Conservation (phyloP, 2,888 invertebrate species). For the Tanypteryx hageni region DNA sequence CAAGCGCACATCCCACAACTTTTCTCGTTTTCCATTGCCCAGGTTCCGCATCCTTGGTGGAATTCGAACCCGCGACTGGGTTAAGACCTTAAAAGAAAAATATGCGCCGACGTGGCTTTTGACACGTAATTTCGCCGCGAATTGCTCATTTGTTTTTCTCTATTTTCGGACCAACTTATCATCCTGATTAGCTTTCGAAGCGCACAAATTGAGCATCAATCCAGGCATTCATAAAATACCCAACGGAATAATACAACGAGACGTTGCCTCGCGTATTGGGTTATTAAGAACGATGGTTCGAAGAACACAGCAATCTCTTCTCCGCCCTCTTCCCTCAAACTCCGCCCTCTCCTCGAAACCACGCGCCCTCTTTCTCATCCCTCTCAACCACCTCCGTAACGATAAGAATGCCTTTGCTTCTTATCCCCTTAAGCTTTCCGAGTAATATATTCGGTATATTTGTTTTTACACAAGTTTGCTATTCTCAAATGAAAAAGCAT, state of each 20-base stretch:
- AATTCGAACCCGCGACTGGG: constrained; percentile 15
- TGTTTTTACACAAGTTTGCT: neutral
- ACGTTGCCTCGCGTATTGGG: constrained; percentile 24
- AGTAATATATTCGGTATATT: neutral
- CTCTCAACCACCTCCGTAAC: neutral
- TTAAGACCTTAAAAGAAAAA: neutral
- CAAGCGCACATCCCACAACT: neutral
- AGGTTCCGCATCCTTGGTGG: neutral
- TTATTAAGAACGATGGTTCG: constrained; percentile 45
- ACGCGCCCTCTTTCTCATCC: constrained; percentile 39
- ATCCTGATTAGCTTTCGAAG: constrained; percentile 20
- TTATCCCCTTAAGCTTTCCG: neutral
- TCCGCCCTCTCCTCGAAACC: neutral
- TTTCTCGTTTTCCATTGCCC: neutral
- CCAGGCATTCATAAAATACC: constrained; percentile 9
- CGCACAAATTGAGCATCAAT: constrained; percentile 40
- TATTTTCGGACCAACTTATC: constrained; percentile 24
- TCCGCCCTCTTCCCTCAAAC: neutral
- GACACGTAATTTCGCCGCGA: constrained; percentile 1
- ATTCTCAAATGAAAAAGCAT: too few species aligned
- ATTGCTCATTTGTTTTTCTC: neutral
- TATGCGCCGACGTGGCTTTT: neutral
- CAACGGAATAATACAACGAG: constrained; percentile 18
- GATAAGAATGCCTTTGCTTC: neutral
- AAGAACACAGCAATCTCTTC: neutral